Percentiles rank a stretch among this genome's conserved stretches.
Evolutionary conservation across 2,888 invertebrate genomes (phyloP).

Genomic region (Formica aserva): DNA sequence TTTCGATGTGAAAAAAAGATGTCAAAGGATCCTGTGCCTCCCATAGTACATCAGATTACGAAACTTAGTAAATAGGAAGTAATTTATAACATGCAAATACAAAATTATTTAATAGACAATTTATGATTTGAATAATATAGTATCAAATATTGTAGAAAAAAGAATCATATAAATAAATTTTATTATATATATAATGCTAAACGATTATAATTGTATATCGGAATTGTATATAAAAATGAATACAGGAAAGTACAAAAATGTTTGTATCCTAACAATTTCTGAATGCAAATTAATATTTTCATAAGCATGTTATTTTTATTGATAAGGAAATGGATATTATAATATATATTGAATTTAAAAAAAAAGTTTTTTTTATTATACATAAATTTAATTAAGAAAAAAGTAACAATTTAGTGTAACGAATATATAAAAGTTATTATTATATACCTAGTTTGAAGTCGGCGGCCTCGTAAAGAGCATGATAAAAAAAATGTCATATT

Average conservation of each 20-base stretch:
- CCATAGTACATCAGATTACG: background rate
- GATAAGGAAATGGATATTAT: background rate
- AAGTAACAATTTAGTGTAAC: background rate
- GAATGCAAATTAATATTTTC: background rate
- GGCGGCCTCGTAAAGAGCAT: background rate
- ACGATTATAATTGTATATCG: background rate
- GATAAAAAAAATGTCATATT: slow-evolving; percentile 19
- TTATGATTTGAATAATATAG: background rate
- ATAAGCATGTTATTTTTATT: background rate
- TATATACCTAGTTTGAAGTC: background rate
- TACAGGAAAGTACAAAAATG: background rate
- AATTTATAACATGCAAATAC: background rate
- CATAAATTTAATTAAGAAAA: background rate
- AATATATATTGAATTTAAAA: background rate
- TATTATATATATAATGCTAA: background rate
- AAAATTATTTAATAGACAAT: slow-evolving; percentile 6
- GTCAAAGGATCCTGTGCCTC: background rate
- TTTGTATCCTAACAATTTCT: background rate
- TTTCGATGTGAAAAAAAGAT: slow-evolving; percentile 19
- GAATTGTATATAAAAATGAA: background rate
- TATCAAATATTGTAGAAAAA: background rate
- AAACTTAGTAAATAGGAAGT: background rate
- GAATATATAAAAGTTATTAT: background rate
- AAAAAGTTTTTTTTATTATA: background rate
- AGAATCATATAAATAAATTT: background rate